Evolutionary conservation across 2,888 invertebrate genomes (phyloP), one percentile per base, ranked within the genome.

Genomic region (Orchestes rusci): DNA sequence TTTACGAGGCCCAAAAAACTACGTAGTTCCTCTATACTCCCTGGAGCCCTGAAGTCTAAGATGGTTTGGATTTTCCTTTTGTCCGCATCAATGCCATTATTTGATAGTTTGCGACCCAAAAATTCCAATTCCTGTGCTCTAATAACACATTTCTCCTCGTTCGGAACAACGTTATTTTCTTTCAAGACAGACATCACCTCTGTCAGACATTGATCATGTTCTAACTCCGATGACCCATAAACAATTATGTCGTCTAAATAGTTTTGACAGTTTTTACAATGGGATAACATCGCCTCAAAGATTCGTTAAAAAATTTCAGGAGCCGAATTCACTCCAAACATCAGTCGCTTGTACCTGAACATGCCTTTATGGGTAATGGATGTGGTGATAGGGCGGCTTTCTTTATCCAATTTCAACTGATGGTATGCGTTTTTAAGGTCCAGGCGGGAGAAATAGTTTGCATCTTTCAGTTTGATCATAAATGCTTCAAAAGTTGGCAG

Each of bases 81-180:
- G 19, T 52, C 39, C 7, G 59, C 39, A n/a, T 48, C 57, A 54
- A 17, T 54, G 44, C 16, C 51, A 31, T 45, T 35, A 31, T 30
- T 51, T 59, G 66, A 54, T 73, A 75, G 17, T 18, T 30, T 46
- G 23, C 48, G 52, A 12, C 40, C 46, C 12, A 53, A 31, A 18
- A 49, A 49, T 28, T 41, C 18, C 7, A 50, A 23, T 35, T 47
- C 36, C 33, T 39, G 35, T n/a, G n/a, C n/a, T n/a, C n/a, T n/a
- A n/a, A n/a, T 18, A 8, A 48, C 16, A 36, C 45, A 53, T 42
- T 53, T 53, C 1, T 29, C n/a, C 35, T 43, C 19, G 28, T 53
- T 53, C 16, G 52, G 39, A 10, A 45, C 34, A 15, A 54, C 48
- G 28, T 45, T 41, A 20, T 50, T 36, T 33, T 31, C 37, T 32